These are phyloP conservation scores for Anhinga rufa DNA, from an alignment of 2,113 vertebrate species.

Conservation along the genomic window DNA sequence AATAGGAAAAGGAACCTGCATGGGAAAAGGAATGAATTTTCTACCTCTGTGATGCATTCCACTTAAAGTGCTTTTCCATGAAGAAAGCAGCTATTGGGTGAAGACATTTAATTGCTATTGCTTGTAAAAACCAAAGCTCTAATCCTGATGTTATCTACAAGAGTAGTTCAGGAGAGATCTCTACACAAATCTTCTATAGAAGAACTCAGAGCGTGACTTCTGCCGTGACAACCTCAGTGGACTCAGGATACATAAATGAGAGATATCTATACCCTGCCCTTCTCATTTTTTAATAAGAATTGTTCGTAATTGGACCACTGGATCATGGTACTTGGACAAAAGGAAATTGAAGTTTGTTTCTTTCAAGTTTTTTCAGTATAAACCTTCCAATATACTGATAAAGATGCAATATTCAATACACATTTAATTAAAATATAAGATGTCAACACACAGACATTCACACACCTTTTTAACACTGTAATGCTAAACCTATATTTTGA, in stretches of 20 bases:
- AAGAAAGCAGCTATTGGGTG: not conserved
- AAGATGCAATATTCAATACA: not conserved
- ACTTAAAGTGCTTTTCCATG: not conserved
- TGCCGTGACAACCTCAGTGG: not conserved
- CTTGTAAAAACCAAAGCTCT: not conserved
- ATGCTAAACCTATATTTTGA: not conserved
- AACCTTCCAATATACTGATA: not conserved
- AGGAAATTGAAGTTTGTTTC: not conserved
- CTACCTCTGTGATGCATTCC: not conserved
- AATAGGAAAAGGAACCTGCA: not conserved
- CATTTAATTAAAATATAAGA: not conserved
- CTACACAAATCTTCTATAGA: not conserved
- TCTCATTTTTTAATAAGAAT: not conserved
- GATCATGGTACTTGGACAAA: not conserved
- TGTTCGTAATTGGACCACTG: not conserved
- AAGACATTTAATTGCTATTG: not conserved
- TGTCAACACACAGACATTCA: not conserved
- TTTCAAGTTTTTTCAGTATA: not conserved
- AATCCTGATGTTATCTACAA: not conserved
- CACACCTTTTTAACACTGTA: not conserved
- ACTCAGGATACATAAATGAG: not conserved
- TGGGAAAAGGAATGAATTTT: not conserved
- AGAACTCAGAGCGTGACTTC: not conserved
- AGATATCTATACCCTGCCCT: not conserved
- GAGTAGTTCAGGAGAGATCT: not conserved